A percentile compares a stretch with the other conserved stretches of the same genome.
These are phyloP conservation scores for Enteromius mattozi DNA, from an alignment of 2,797 vertebrate genomes.

Conservation along the genomic window DNA sequence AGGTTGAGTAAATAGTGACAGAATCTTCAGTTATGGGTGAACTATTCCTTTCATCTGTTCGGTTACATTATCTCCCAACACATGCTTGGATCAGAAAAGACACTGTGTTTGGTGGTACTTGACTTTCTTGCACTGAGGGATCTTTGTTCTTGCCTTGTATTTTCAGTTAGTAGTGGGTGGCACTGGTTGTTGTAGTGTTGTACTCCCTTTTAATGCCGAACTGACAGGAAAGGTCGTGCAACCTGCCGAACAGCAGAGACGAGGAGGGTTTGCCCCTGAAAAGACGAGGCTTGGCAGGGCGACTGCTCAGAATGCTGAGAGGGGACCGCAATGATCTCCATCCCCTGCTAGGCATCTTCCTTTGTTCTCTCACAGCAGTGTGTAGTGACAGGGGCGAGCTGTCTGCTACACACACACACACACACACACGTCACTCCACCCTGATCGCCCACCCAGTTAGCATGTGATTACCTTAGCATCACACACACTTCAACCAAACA, in stretches of 20 bases:
- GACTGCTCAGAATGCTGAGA: conserved; percentile 63
- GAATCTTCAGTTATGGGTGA: conserved; percentile 18
- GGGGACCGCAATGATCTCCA: conserved; percentile 60
- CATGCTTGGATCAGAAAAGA: conserved; percentile 14
- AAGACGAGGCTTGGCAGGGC: conserved; percentile 48
- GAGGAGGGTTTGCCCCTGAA: conserved; percentile 52
- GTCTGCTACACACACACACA: conserved; percentile 30
- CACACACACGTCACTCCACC: conserved; percentile 35
- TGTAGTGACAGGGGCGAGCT: conserved; percentile 49
- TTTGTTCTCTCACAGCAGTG: conserved; percentile 62
- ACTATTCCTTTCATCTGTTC: conserved; percentile 30
- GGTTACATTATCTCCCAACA: conserved; percentile 30
- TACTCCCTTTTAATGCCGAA: conserved; percentile 40
- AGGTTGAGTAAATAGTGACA: conserved; percentile 6
- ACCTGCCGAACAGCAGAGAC: conserved; percentile 53
- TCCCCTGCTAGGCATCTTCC: conserved; percentile 55
- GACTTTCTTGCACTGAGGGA: conserved; percentile 39
- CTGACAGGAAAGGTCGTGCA: conserved; percentile 65
- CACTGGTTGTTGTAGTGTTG: conserved; percentile 40
- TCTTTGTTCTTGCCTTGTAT: conserved; percentile 39
- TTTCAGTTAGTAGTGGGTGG: conserved; percentile 43
- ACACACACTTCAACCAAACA: conserved; percentile 50
- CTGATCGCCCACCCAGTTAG: conserved; percentile 58
- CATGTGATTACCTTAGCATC: conserved; percentile 61
- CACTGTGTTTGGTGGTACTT: conserved; percentile 18